A percentile compares a stretch with the other conserved stretches of the same genome.
These are phyloP conservation scores for Drosophila persimilis DNA, from an alignment of 1,140 invertebrate genomes.

Conservation along the genomic window DNA sequence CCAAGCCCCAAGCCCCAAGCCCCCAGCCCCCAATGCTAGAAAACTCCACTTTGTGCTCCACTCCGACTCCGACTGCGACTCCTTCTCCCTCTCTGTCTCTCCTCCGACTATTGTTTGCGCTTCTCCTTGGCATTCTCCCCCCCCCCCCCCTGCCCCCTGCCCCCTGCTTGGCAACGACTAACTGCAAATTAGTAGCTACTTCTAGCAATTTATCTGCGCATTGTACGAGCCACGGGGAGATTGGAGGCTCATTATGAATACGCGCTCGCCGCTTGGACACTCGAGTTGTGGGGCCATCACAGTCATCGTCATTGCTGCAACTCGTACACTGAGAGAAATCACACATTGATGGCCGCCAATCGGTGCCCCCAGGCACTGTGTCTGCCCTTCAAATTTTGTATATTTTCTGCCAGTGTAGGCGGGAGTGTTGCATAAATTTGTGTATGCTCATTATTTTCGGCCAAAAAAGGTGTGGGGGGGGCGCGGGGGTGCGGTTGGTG, in stretches of 20 bases:
- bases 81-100: background rate
- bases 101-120: too few relatives aligned
- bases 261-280: constrained; percentile 30
- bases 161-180: constrained; percentile 54
- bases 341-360: too few relatives aligned
- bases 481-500: constrained; percentile 30
- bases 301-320: background rate
- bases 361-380: too few relatives aligned
- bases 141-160: background rate
- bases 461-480: constrained; percentile 55
- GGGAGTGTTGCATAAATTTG: constrained; percentile 68
- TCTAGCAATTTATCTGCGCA: constrained; percentile 74
- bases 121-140: background rate
- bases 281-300: constrained; percentile 14
- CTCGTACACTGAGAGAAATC: constrained; percentile 7
- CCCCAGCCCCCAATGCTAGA: background rate
- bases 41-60: constrained; percentile 39
- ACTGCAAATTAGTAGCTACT: constrained; percentile 78
- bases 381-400: too few relatives aligned
- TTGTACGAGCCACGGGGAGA: constrained; percentile 33
- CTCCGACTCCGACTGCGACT: background rate
- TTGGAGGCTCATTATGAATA: constrained; percentile 72
- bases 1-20: too few relatives aligned
- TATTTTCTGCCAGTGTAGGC: constrained; percentile 1
- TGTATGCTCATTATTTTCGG: constrained; percentile 71